Base-by-base conservation (phyloP, 2,888 invertebrate genomes). In the Rhabditophanes sp. region DNA sequence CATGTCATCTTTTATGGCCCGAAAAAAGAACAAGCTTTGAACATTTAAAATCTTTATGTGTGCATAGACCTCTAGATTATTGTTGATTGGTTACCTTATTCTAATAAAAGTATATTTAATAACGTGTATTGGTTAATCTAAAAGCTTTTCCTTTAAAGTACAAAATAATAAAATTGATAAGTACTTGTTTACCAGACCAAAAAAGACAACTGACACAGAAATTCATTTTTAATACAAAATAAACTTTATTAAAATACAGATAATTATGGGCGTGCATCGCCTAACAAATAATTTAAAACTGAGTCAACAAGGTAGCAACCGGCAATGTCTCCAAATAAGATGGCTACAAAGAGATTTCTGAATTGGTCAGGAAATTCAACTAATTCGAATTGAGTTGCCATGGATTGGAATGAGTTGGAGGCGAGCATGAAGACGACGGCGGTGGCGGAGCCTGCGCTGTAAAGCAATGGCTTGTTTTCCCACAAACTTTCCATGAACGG, bases 401-500 rank as follows among this genome's bases (percentile, higher is more conserved):
- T 70, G 44, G 84, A 83, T 0, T 88, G 82, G 37, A 84, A 68
- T 25, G 80, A 35, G 26, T 63, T 64, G 17, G 48, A 46, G 3
- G 87, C 81, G 28, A 99, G 73, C 24, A 78, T 75, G 35, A 88
- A 70, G 34, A 93, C 82, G 33, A 93, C 82, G 12, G 79, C 76
- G 19, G 75, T 75, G 18, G 79, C 79, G 4, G 88, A 84, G 44
- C 78, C 73, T 43, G 96, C 75, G 64, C 88, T 87, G 72, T 83
- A 88, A 59, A 93, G 69, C 45, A 99, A 73, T 3, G 85, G 78
- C 64, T 79, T 80, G 71, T 99, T 96, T 67, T 87, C 82, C 27
- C 72, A 72, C 32, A 99, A 71, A 60, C 85, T 82, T 68, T 93
- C 90, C 96, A 99, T 99, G 65, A 84, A 99, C 2, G 96, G 96